Evolutionary conservation across 2,797 vertebrate species (phyloP).

Genomic region (Epinephelus awoara): DNA sequence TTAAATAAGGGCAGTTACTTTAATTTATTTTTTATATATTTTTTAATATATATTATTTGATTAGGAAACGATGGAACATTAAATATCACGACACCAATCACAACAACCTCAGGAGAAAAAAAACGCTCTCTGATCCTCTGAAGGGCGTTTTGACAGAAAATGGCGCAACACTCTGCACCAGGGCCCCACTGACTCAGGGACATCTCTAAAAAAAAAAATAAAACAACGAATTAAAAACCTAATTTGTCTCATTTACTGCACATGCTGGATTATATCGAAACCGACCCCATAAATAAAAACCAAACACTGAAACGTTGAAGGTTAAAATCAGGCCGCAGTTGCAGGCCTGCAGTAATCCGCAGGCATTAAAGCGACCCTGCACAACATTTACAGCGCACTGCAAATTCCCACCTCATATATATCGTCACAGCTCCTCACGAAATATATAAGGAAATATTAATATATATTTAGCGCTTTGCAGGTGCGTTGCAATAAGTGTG

Average conservation of each 20-base stretch:
- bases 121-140: background rate
- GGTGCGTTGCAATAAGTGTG: accelerated
- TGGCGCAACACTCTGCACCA: constrained; percentile 34
- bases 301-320: constrained; percentile 1
- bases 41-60: background rate
- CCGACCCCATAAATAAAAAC: background rate
- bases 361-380: constrained; percentile 26
- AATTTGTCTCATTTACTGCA: background rate
- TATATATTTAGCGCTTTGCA: accelerated
- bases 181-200: background rate
- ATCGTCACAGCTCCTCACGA: accelerated
- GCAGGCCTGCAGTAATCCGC: constrained; percentile 68
- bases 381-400: background rate
- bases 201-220: too few relatives aligned
- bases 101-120: background rate
- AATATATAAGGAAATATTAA: background rate
- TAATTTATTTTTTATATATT: too few relatives aligned
- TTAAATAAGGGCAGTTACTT: background rate
- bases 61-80: background rate
- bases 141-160: constrained; percentile 64
- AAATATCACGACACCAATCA: background rate
- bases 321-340: constrained; percentile 45
- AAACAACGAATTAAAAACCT: background rate
- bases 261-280: background rate
- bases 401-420: background rate